These are phyloP conservation scores for Pararge aegeria DNA, from an alignment of 1,140 invertebrate genomes.

Conservation along the genomic window DNA sequence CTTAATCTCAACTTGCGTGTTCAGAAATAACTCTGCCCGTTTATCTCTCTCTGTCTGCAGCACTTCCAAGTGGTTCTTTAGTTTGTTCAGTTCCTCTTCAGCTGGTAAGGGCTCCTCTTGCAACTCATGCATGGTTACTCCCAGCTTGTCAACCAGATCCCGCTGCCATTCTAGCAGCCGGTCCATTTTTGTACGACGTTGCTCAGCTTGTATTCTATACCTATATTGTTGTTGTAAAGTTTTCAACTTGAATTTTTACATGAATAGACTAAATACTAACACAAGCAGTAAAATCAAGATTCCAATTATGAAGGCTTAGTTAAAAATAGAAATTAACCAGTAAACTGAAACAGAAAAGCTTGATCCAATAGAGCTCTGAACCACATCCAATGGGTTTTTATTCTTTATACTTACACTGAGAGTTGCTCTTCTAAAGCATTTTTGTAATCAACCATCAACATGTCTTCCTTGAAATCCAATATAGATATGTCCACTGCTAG, in stretches of 20 bases:
- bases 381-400: no score
- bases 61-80: slow-evolving; percentile 76
- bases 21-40: slow-evolving; percentile 75
- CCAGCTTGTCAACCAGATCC: slow-evolving; percentile 67
- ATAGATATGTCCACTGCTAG: slow-evolving; percentile 65
- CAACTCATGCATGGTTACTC: slow-evolving; percentile 66
- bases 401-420: slow-evolving; percentile 55
- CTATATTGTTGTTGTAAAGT: no score
- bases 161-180: slow-evolving; percentile 65
- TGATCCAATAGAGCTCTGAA: no score
- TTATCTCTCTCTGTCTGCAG: slow-evolving; percentile 79
- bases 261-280: no score
- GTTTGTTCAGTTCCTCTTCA: slow-evolving; percentile 75
- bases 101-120: slow-evolving; percentile 74
- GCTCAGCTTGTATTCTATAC: slow-evolving; percentile 65
- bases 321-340: no score
- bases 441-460: slow-evolving; percentile 64
- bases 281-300: no score
- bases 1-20: slow-evolving; percentile 77
- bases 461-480: slow-evolving; percentile 58
- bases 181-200: slow-evolving; percentile 62
- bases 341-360: no score
- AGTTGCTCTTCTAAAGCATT: slow-evolving; percentile 64
- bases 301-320: no score
- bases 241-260: background rate